Conservation (phyloP, 2,113 vertebrate species). For the Dipodomys stephensi region DNA sequence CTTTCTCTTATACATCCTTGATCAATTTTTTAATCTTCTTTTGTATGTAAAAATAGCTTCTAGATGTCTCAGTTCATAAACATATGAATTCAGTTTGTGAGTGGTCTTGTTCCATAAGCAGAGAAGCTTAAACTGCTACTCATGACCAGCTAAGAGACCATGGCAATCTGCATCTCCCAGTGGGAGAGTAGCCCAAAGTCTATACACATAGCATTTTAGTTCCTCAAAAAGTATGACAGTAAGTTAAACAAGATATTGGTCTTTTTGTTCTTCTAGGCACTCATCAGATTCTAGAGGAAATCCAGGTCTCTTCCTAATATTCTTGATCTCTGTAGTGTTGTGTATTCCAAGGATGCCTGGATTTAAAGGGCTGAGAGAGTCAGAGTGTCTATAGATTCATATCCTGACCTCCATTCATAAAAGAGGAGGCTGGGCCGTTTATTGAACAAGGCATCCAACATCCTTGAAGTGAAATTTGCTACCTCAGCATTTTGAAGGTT, state of each 20-base stretch:
- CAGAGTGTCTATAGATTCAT: conserved; percentile 32
- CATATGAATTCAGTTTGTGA: background rate
- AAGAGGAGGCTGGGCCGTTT: conserved; percentile 32
- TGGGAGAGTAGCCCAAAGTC: background rate
- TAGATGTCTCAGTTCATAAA: background rate
- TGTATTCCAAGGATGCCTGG: conserved; percentile 2
- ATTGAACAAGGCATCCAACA: background rate
- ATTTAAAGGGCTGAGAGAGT: conserved; percentile 32
- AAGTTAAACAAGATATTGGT: background rate
- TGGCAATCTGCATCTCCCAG: background rate
- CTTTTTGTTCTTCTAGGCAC: conserved; percentile 29
- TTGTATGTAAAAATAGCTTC: background rate
- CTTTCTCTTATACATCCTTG: background rate
- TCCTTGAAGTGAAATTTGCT: background rate
- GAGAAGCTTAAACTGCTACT: background rate
- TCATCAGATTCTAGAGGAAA: conserved; percentile 29
- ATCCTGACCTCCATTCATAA: conserved; percentile 50
- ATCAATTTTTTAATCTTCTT: background rate
- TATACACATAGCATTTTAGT: background rate
- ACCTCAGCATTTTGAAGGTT: conserved; percentile 49
- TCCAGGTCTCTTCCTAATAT: conserved; percentile 16
- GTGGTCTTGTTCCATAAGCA: background rate
- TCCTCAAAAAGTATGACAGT: background rate
- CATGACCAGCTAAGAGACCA: background rate
- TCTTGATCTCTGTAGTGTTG: background rate